Base-by-base conservation (phyloP, 2,113 vertebrate genomes). In the Ictalurus furcatus region DNA sequence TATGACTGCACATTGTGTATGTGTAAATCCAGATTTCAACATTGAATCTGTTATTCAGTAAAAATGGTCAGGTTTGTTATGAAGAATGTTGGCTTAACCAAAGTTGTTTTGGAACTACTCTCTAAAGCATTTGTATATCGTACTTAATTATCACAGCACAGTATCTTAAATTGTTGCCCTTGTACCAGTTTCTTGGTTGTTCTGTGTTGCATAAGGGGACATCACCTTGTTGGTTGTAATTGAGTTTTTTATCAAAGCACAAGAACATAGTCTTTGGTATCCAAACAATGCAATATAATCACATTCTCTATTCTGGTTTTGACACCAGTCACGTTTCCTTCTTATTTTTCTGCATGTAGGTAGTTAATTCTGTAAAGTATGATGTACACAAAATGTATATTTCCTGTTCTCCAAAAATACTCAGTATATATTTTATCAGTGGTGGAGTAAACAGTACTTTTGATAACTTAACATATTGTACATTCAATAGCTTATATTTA, bases 261-360 rank as follows among this genome's bases (percentile, higher is more conserved):
- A 84, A 88, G 86, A 82, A 54, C 34, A 76, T 82, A 88, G 81
- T 91, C 83, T 89, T 89, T 91, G 88, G 90, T 91, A 91, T 91
- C 90, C 90, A 89, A 91, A 91, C 88, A 91, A 85, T 85, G 88
- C 90, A 89, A 71, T 89, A 84, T 71, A 56, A 84, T 89, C 69
- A 76, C 34, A 19, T 84, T 59, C 65, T 90, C 65, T 90, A 56
- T 87, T 88, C 88, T 89, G 83, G 87, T 88, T 83, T 48, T 89
- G 83, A 85, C 28, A 78, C 48, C 87, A 88, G 87, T 63, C 48
- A 34, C 76, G 54, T 82, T 82, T 58, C 79, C 63, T 80, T 76
- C 19, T 83, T 76, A 81, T 83, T 65, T 85, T 80, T 71, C 88
- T 67, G 63, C 85, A 79, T 87, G 67, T 80, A 67, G 40, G 40